A percentile compares a stretch with the other conserved stretches of the same genome.
phyloP scores from a whole-genome alignment of 2,888 invertebrate genomes.

The Baronia brevicornis region DNA sequence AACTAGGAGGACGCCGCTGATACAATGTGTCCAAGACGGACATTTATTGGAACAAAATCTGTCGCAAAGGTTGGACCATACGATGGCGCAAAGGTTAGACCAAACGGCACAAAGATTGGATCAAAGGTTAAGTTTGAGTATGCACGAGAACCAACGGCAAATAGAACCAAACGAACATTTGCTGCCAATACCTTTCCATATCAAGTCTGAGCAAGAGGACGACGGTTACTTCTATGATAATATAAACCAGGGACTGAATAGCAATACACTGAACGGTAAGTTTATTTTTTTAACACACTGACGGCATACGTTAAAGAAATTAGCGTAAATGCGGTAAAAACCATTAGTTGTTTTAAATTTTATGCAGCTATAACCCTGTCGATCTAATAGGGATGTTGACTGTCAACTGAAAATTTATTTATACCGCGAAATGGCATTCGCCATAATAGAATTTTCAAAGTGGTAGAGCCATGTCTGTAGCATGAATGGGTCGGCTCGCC shows the following conservation, averaged over 20 bases:
- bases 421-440: too few species aligned
- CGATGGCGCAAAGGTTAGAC: constrained; percentile 25
- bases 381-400: too few species aligned
- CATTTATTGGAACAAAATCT: constrained; percentile 31
- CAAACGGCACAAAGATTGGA: constrained; percentile 25
- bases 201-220: constrained; percentile 61
- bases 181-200: constrained; percentile 55
- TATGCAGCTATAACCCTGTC: too few species aligned
- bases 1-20: constrained; percentile 19
- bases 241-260: constrained; percentile 37
- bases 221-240: constrained; percentile 61
- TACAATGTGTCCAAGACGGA: constrained; percentile 21
- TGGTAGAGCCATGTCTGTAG: too few species aligned
- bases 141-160: constrained; percentile 29
- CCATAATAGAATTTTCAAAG: too few species aligned
- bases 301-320: too few species aligned
- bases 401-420: too few species aligned
- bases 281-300: constrained; percentile 14
- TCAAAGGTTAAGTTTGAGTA: constrained; percentile 20
- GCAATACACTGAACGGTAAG: constrained; percentile 46
- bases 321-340: too few species aligned
- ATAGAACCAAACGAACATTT: constrained; percentile 39
- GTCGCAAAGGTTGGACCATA: constrained; percentile 29
- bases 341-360: too few species aligned
- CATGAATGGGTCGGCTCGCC: too few species aligned